These are phyloP conservation scores for Meles meles DNA, from an alignment of 2,113 vertebrate genomes.

Conservation along the genomic window DNA sequence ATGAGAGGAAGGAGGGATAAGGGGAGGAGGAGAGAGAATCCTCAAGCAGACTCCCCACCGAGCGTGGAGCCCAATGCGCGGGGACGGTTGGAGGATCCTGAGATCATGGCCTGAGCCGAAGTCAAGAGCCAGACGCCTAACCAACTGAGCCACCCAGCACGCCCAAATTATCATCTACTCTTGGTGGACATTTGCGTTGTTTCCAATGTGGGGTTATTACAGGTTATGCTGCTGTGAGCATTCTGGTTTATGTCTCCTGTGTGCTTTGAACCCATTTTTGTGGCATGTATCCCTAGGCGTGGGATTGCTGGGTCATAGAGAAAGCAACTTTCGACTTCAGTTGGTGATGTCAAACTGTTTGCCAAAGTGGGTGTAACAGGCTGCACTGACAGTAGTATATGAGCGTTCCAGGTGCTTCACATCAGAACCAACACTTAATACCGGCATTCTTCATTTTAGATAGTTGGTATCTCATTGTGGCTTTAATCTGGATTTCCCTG, in stretches of 20 bases:
- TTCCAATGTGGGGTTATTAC: background rate
- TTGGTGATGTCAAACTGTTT: background rate
- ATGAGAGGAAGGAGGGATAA: background rate
- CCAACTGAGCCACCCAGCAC: background rate
- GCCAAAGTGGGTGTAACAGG: background rate
- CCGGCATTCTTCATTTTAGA: background rate
- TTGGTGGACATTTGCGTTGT: background rate
- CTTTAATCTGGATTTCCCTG: background rate
- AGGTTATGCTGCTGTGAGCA: background rate
- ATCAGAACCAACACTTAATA: background rate
- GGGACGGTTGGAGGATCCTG: background rate
- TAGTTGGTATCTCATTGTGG: background rate
- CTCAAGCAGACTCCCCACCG: background rate
- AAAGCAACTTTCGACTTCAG: background rate
- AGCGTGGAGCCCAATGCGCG: background rate
- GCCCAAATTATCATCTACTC: background rate
- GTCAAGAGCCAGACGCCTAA: background rate
- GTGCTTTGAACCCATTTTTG: background rate
- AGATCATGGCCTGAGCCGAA: background rate
- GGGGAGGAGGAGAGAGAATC: background rate
- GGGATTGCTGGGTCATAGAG: background rate
- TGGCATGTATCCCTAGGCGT: background rate
- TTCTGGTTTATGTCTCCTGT: background rate
- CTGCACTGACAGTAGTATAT: background rate
- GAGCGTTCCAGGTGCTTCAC: background rate